Evolutionary conservation across 2,113 vertebrate species (phyloP).

Genomic region (Maccullochella peelii): DNA sequence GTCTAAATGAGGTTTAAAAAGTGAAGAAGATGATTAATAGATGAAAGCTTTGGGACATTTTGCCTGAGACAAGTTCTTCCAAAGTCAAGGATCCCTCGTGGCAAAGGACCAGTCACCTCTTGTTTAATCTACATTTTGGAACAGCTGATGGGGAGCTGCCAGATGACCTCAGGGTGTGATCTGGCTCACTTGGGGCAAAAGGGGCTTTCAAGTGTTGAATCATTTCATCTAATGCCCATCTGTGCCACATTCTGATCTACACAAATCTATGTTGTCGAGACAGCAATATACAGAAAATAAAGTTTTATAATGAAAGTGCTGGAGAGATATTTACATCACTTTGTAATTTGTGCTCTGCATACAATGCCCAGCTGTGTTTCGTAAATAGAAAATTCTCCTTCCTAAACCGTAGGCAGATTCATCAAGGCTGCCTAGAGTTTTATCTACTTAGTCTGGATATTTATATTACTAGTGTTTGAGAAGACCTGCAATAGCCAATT

Average conservation of each 20-base stretch:
- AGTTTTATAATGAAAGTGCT: background rate
- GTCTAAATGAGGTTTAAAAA: background rate
- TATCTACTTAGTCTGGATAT: background rate
- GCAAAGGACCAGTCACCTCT: conserved; percentile 12
- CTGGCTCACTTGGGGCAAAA: background rate
- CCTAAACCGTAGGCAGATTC: background rate
- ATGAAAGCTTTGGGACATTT: conserved; percentile 14
- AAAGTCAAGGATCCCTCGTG: background rate
- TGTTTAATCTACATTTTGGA: conserved; percentile 11
- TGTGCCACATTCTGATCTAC: background rate
- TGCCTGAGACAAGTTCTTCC: background rate
- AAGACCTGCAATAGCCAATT: background rate
- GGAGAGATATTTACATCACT: background rate
- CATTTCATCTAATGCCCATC: background rate
- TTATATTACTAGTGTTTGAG: background rate
- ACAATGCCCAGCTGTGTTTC: background rate
- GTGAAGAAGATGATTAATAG: background rate
- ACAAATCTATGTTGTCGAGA: background rate
- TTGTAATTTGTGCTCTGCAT: too few species aligned
- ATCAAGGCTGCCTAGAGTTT: background rate
- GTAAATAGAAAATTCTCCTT: background rate
- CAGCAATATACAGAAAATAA: background rate
- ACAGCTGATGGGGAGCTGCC: background rate
- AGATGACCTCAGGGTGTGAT: conserved; percentile 1
- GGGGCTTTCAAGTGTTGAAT: background rate